Percentiles rank a stretch among this genome's conserved stretches.
phyloP scores from a whole-genome alignment of 2,888 invertebrate species.

The Nomada flava region DNA sequence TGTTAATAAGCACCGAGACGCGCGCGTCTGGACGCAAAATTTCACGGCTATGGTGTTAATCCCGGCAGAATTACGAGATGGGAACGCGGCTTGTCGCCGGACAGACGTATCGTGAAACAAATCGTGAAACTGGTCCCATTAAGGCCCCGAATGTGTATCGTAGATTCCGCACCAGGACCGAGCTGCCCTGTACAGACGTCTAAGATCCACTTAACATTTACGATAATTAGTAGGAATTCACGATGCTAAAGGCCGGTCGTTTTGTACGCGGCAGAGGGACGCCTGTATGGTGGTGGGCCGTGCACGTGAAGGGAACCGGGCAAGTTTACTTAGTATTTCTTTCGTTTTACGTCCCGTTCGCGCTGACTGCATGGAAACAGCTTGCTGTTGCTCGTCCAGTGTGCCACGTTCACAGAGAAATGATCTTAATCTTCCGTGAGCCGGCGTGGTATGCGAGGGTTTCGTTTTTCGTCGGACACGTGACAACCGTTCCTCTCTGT shows the following conservation, averaged over 20 bases:
- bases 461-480: conserved; percentile 31
- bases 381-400: neutral
- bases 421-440: conserved; percentile 44
- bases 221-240: conserved; percentile 65
- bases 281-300: neutral
- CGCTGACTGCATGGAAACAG: conserved; percentile 23
- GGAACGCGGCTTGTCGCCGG: conserved; percentile 14
- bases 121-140: conserved; percentile 66
- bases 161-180: conserved; percentile 28
- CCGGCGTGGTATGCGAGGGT: conserved; percentile 14
- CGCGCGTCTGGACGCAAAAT: conserved; percentile 22
- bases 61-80: conserved; percentile 39
- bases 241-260: conserved; percentile 56
- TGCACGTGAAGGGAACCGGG: conserved; percentile 1
- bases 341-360: conserved; percentile 40
- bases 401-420: conserved; percentile 23
- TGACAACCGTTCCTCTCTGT: neutral
- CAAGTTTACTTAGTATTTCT: conserved; percentile 30
- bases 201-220: conserved; percentile 69
- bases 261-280: neutral
- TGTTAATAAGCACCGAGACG: neutral
- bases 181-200: conserved; percentile 33
- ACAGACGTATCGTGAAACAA: conserved; percentile 55
- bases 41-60: conserved; percentile 36
- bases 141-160: conserved; percentile 49